Conservation (phyloP, 2,888 invertebrate genomes). For the Drosophila koepferae region DNA sequence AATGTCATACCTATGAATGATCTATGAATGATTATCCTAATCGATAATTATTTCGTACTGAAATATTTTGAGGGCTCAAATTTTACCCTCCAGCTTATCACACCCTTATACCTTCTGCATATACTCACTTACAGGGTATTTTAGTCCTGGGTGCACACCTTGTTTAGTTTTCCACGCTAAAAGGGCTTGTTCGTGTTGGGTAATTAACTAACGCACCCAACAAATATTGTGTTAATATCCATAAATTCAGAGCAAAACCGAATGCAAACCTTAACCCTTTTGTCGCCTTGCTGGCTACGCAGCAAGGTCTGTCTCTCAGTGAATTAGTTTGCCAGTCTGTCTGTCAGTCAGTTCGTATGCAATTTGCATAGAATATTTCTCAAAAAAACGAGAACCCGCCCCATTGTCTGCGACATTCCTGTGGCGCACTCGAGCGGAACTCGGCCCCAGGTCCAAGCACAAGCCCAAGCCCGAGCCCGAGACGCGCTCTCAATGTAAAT, state of each 20-base stretch:
- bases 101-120: no score
- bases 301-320: slow-evolving; percentile 10
- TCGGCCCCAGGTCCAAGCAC: slow-evolving; percentile 21
- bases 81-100: neutral
- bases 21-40: neutral
- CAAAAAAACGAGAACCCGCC: slow-evolving; percentile 57
- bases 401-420: slow-evolving; percentile 76
- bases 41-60: neutral
- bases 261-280: slow-evolving; percentile 66
- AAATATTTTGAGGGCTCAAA: neutral
- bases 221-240: slow-evolving; percentile 75
- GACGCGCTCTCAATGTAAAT: slow-evolving; percentile 61
- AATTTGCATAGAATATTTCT: slow-evolving; percentile 72
- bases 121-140: neutral
- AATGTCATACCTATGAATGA: neutral
- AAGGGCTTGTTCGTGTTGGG: slow-evolving; percentile 45
- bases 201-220: slow-evolving; percentile 50
- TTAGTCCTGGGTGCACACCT: neutral
- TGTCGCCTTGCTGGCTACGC: slow-evolving; percentile 24
- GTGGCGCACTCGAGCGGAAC: slow-evolving; percentile 60
- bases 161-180: slow-evolving; percentile 49
- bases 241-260: slow-evolving; percentile 55
- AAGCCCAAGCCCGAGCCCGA: slow-evolving; percentile 17
- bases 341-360: slow-evolving; percentile 13
- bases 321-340: slow-evolving; percentile 18